Evolutionary conservation across 1,140 invertebrate genomes (phyloP).

Genomic region (Scaptomyza graminum): DNA sequence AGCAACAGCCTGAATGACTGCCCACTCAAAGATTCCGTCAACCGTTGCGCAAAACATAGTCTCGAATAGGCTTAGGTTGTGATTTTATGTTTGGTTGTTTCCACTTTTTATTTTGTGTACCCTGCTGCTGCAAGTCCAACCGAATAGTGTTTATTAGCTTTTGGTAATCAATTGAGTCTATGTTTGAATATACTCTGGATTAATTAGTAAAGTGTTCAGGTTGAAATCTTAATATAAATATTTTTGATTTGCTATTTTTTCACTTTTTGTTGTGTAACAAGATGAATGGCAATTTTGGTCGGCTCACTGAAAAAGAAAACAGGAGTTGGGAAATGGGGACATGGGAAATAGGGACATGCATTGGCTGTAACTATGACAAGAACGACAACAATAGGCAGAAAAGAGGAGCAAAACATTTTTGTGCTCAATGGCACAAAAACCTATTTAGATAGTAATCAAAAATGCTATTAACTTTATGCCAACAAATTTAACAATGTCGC

Average conservation of each 20-base stretch:
- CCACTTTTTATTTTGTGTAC: background rate
- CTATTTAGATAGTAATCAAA: slow-evolving; percentile 76
- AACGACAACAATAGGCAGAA: slow-evolving; percentile 39
- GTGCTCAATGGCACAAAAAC: slow-evolving; percentile 74
- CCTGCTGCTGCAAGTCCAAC: background rate
- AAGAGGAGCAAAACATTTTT: slow-evolving; percentile 57
- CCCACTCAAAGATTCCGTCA: no score
- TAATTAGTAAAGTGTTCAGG: background rate
- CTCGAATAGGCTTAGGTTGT: background rate
- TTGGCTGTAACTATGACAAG: slow-evolving; percentile 11
- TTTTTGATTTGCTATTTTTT: background rate
- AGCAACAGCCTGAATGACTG: no score
- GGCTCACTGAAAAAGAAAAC: background rate
- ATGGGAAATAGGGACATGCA: background rate
- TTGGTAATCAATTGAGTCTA: background rate
- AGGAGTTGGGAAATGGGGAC: background rate
- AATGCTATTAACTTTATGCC: slow-evolving; percentile 75
- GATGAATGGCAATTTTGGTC: background rate
- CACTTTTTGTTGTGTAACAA: background rate
- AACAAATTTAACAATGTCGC: slow-evolving; percentile 73
- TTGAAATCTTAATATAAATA: background rate
- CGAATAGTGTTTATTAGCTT: no score
- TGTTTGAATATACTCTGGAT: background rate
- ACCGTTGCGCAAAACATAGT: background rate
- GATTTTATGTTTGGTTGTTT: background rate